Evolutionary conservation across 2,113 vertebrate genomes (phyloP).

Genomic region (Cebus imitator): DNA sequence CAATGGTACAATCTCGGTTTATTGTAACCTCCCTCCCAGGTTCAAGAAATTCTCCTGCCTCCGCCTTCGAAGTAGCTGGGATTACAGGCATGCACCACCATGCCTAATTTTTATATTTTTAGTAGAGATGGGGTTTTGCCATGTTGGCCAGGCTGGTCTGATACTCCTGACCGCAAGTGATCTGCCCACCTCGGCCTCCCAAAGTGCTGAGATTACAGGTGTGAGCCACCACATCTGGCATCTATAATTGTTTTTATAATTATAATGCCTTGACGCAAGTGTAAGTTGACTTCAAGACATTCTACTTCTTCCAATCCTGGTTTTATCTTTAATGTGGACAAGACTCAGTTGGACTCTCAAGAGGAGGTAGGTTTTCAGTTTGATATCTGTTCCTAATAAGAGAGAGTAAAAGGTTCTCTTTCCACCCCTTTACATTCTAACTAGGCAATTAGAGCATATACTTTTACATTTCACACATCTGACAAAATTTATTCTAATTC

Average conservation of each 20-base stretch:
- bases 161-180: too few species aligned
- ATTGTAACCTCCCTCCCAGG: too few species aligned
- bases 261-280: accelerated
- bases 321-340: neutral
- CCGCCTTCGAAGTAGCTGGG: too few species aligned
- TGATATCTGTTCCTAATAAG: neutral
- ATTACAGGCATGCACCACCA: too few species aligned
- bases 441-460: accelerated
- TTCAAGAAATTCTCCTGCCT: too few species aligned
- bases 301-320: neutral
- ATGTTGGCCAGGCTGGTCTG: too few species aligned
- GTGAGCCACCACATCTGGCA: too few species aligned
- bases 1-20: too few species aligned
- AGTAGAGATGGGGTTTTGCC: too few species aligned
- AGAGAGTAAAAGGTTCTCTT: neutral
- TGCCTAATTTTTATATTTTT: too few species aligned
- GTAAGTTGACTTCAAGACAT: neutral
- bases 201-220: too few species aligned
- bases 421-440: neutral
- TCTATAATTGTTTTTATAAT: neutral
- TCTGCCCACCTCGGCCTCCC: too few species aligned
- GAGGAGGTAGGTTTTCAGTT: neutral
- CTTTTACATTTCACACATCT: neutral
- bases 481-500: neutral
- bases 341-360: neutral